These are phyloP conservation scores for Liodrosophila aerea DNA, from an alignment of 2,888 invertebrate genomes.

Conservation along the genomic window DNA sequence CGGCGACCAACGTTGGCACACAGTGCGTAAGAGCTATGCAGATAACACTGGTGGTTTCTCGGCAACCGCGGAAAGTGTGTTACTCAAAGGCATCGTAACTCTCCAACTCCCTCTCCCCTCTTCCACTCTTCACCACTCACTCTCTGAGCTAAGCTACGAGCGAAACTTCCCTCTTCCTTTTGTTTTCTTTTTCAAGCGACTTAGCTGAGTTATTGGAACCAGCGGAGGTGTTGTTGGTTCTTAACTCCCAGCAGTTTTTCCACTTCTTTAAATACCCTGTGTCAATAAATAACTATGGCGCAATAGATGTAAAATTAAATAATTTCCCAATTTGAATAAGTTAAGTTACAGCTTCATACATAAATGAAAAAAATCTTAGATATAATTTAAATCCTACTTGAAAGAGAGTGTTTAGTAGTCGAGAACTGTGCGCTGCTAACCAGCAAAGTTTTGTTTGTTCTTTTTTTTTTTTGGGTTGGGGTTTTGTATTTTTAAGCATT, in stretches of 20 bases:
- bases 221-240: not conserved
- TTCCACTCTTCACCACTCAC: too few relatives aligned
- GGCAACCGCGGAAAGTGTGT: slow-evolving; percentile 45
- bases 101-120: slow-evolving; percentile 2
- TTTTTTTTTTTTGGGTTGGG: not conserved
- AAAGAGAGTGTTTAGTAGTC: not conserved
- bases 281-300: too few relatives aligned
- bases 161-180: too few relatives aligned
- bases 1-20: slow-evolving; percentile 21
- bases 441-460: not conserved
- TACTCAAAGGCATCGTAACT: slow-evolving; percentile 60
- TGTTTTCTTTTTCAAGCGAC: not conserved
- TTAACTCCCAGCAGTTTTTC: too few relatives aligned
- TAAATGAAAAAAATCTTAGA: too few relatives aligned
- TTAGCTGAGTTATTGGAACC: not conserved
- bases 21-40: slow-evolving; percentile 69
- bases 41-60: slow-evolving; percentile 48
- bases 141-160: too few relatives aligned
- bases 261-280: too few relatives aligned
- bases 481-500: slow-evolving; percentile 5
- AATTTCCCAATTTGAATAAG: too few relatives aligned
- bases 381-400: too few relatives aligned
- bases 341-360: too few relatives aligned
- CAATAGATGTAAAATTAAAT: too few relatives aligned
- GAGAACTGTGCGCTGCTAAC: not conserved